Conservation (phyloP, 2,888 invertebrate genomes). For the Dinocampus coccinellae region DNA sequence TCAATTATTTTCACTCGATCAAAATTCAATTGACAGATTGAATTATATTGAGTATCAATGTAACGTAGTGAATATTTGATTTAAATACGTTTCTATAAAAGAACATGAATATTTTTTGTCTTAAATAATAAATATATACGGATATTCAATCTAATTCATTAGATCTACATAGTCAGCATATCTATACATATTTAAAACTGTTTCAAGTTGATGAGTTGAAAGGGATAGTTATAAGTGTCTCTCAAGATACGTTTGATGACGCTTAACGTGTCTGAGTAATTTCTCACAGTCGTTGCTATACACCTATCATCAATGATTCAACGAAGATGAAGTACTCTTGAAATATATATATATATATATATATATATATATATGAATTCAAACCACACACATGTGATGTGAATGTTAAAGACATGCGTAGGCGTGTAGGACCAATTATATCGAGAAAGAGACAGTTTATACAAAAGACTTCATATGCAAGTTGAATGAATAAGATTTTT, state of each 20-base stretch:
- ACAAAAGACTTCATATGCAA: background rate
- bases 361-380: background rate
- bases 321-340: slow-evolving; percentile 4
- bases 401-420: slow-evolving; percentile 22
- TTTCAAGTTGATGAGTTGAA: background rate
- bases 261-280: background rate
- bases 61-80: too few species aligned
- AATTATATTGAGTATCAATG: too few species aligned
- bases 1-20: too few species aligned
- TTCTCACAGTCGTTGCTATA: background rate
- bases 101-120: too few species aligned
- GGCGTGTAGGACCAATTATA: slow-evolving; percentile 37
- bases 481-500: slow-evolving; percentile 27
- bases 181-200: background rate
- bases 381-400: background rate
- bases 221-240: background rate
- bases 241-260: background rate
- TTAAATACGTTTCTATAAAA: too few species aligned
- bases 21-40: too few species aligned
- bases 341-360: slow-evolving; percentile 7
- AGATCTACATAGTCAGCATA: background rate
- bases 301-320: slow-evolving; percentile 14
- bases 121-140: too few species aligned
- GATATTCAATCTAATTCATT: too few species aligned
- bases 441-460: slow-evolving; percentile 12